A percentile compares a stretch with the other conserved stretches of the same genome.
Conservation (phyloP, 2,888 invertebrate species). For the Temnothorax rugatulus region DNA sequence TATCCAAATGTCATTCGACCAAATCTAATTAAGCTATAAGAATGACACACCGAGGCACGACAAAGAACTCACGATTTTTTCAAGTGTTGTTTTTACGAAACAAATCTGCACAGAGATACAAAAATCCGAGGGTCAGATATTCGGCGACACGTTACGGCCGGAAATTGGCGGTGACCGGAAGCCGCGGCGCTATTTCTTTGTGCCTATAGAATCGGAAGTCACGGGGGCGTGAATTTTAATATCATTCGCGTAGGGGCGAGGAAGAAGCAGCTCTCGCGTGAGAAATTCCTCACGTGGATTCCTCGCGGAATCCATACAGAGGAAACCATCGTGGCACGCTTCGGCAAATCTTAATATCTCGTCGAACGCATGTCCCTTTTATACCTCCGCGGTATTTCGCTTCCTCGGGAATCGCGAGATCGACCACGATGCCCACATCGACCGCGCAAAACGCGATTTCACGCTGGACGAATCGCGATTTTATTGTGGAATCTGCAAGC, state of each 20-base stretch:
- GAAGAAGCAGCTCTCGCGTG: conserved; percentile 64
- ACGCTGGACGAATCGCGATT: conserved; percentile 43
- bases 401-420: conserved; percentile 31
- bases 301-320: conserved; percentile 49
- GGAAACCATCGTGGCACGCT: conserved; percentile 64
- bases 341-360: conserved; percentile 74
- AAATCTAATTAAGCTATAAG: neutral
- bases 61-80: neutral
- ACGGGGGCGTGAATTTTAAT: conserved; percentile 69
- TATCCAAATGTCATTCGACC: neutral
- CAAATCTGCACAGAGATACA: neutral
- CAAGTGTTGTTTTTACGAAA: neutral
- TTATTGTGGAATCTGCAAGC: conserved; percentile 1
- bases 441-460: conserved; percentile 41
- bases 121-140: conserved; percentile 10
- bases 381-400: conserved; percentile 58
- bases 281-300: conserved; percentile 57
- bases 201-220: conserved; percentile 44
- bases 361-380: conserved; percentile 49
- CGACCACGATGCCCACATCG: neutral
- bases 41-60: neutral
- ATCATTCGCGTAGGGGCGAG: conserved; percentile 60
- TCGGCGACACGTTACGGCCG: neutral
- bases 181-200: conserved; percentile 27
- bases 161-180: conserved; percentile 52